These are phyloP conservation scores for Prorops nasuta DNA, from an alignment of 1,140 invertebrate species.

Conservation along the genomic window DNA sequence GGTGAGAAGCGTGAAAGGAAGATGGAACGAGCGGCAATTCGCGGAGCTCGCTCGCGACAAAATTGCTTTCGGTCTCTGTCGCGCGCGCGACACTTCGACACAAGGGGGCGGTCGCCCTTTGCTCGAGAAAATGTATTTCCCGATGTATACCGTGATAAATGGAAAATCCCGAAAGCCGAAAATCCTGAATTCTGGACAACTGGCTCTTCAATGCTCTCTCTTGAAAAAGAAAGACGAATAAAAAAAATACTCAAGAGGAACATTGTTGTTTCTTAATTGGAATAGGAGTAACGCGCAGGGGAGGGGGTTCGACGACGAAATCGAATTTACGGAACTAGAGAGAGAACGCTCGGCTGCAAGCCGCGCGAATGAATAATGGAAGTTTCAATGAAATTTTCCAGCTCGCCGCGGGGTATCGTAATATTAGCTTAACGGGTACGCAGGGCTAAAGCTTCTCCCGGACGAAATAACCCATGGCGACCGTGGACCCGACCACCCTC, in stretches of 20 bases:
- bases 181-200: too few relatives aligned
- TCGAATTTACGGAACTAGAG: slow-evolving; percentile 39
- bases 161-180: slow-evolving; percentile 35
- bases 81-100: slow-evolving; percentile 19
- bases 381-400: slow-evolving; percentile 57
- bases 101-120: slow-evolving; percentile 11
- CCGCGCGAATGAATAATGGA: slow-evolving; percentile 52
- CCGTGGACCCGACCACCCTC: too few relatives aligned
- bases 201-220: too few relatives aligned
- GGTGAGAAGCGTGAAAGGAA: background rate
- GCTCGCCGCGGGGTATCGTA: slow-evolving; percentile 52
- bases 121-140: slow-evolving; percentile 47
- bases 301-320: slow-evolving; percentile 27
- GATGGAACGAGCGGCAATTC: background rate
- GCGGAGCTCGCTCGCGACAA: slow-evolving; percentile 17
- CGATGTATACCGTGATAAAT: slow-evolving; percentile 45
- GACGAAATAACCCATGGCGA: slow-evolving; percentile 10
- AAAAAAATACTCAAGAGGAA: too few relatives aligned
- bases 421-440: slow-evolving; percentile 49
- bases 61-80: slow-evolving; percentile 46
- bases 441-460: slow-evolving; percentile 4
- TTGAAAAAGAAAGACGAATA: too few relatives aligned
- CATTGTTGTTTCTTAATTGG: too few relatives aligned
- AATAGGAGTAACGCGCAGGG: too few relatives aligned
- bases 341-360: slow-evolving; percentile 18